A percentile compares a stretch with the other conserved stretches of the same genome.
phyloP scores from a whole-genome alignment of 2,113 vertebrate genomes.

The Amphilophus citrinellus region DNA sequence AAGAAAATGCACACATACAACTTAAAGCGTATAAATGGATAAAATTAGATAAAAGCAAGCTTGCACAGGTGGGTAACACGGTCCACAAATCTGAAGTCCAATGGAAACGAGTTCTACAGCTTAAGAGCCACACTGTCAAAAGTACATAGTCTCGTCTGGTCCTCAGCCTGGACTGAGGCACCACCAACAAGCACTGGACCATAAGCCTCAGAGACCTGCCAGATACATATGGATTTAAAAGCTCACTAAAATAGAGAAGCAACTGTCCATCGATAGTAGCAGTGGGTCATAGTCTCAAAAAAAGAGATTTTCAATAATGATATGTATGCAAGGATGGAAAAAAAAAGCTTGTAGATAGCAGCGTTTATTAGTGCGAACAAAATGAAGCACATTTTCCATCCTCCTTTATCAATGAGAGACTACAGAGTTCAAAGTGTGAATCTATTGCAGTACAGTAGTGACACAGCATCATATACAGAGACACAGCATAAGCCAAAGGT shows the following conservation, averaged over 20 bases:
- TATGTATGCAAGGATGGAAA: no score
- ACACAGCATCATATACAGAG: not conserved
- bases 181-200: not conserved
- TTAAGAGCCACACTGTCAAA: not conserved
- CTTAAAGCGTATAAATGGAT: not conserved
- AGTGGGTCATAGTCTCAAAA: not conserved
- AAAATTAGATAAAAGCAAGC: not conserved
- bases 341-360: not conserved
- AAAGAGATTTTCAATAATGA: no score
- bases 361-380: not conserved
- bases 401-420: not conserved
- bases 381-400: not conserved
- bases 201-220: not conserved
- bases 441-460: not conserved
- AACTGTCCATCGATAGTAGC: fast-evolving
- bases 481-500: no score
- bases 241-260: not conserved
- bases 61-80: not conserved
- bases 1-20: not conserved
- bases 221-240: not conserved
- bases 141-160: not conserved
- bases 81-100: not conserved
- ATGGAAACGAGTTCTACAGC: not conserved
- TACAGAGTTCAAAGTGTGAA: not conserved
- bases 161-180: not conserved